Evolutionary conservation across 2,888 invertebrate genomes (phyloP), one percentile per base, ranked within the genome.

Genomic region (Thymelicus acteon): DNA sequence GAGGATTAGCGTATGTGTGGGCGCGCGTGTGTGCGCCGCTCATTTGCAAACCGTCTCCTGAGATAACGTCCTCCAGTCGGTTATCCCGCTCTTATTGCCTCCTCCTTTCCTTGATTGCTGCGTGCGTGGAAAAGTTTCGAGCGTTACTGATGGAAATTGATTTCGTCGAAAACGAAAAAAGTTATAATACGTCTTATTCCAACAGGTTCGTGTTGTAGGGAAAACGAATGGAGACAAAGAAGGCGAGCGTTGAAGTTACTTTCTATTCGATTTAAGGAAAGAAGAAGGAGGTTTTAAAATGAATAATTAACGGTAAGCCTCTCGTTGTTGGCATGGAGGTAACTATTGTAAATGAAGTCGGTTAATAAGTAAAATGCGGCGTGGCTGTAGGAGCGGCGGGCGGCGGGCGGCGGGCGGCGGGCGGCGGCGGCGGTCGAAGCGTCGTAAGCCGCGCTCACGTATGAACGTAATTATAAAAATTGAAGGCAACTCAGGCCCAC

Each of bases 391-490:
- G 31, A 31, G 67, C 68, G 37, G 72, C 75, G 75, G 75, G 78
- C 77, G 80, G 76, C 78, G 82, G 83, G 81, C 68, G 74, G 70
- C 73, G 73, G 77, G n/a, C 77, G 80, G 76, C 78, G 82, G 83
- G 81, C 68, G 74, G 70, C 73, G 73, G 77, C 70, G 74, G 76
- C 74, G 69, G 58, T 39, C 39, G 75, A 76, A 72, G 76, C 70
- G 71, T 44, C 94, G 61, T 85, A 94, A 76, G 86, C 93, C 80
- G 87, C 94, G 88, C 95, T 97, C 89, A 96, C 96, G 93, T 93
- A 93, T 93, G 93, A 92, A 92, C 93, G 92, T 93, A 93, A 93
- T 93, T 93, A 93, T 93, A 93, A 93, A 93, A 93, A 93, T 93
- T 91, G 92, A 91, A 93, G 92, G 90, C 90, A 91, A 87, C 87